phyloP scores from a whole-genome alignment of 2,888 invertebrate species.

The Parnassius orleans region DNA sequence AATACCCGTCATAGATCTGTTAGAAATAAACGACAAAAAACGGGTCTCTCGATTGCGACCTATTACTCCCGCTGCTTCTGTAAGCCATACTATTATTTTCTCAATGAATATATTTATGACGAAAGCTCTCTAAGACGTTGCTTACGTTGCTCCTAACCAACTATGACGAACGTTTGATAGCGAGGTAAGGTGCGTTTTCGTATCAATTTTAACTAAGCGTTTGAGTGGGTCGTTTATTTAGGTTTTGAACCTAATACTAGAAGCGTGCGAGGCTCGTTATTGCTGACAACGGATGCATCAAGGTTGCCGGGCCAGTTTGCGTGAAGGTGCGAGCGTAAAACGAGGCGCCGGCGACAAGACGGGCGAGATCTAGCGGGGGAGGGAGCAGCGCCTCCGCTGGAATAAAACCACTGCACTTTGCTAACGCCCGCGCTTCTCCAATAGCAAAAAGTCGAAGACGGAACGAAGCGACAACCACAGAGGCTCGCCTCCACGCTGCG shows the following conservation, averaged over 20 bases:
- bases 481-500: slow-evolving; percentile 66
- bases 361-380: slow-evolving; percentile 39
- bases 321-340: slow-evolving; percentile 54
- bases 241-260: not conserved
- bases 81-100: slow-evolving; percentile 35
- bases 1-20: slow-evolving; percentile 63
- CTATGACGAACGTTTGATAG: not conserved
- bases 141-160: slow-evolving; percentile 1
- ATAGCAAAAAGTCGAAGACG: slow-evolving; percentile 75
- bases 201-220: no score
- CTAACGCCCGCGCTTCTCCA: slow-evolving; percentile 68
- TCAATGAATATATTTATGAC: slow-evolving; percentile 8
- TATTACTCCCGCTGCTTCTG: slow-evolving; percentile 44
- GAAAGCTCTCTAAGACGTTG: not conserved
- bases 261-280: slow-evolving; percentile 16
- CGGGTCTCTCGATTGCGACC: slow-evolving; percentile 39
- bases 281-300: slow-evolving; percentile 25
- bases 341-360: slow-evolving; percentile 52
- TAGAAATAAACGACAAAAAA: slow-evolving; percentile 58
- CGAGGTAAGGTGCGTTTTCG: no score
- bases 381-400: slow-evolving; percentile 53
- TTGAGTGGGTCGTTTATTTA: no score
- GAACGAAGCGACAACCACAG: slow-evolving; percentile 74
- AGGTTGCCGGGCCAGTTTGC: slow-evolving; percentile 37
- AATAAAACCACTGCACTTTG: slow-evolving; percentile 63